Conservation (phyloP, 1,140 invertebrate species). For the Heliconius hewitsoni region DNA sequence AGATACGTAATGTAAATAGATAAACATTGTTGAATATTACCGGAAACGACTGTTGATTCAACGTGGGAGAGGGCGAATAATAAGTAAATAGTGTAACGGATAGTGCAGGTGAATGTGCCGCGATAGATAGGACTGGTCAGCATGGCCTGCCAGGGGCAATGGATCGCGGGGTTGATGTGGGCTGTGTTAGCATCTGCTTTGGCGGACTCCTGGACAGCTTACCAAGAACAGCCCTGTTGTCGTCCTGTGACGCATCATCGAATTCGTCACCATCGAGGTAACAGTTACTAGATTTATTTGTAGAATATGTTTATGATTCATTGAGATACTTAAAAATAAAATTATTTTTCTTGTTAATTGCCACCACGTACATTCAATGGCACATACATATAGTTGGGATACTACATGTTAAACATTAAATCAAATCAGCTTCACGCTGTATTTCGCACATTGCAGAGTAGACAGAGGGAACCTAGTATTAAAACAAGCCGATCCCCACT, state of each 20-base stretch:
- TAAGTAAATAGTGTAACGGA: conserved; percentile 47
- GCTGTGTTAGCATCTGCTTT: conserved; percentile 55
- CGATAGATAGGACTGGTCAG: conserved; percentile 46
- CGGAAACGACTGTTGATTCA: conserved; percentile 70
- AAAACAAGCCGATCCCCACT: no score
- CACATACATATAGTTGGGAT: no score
- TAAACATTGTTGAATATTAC: conserved; percentile 70
- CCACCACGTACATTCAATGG: not conserved
- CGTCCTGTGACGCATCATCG: conserved; percentile 69
- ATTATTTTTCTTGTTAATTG: no score
- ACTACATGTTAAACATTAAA: no score
- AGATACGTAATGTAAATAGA: conserved; percentile 73
- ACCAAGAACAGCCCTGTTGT: conserved; percentile 78
- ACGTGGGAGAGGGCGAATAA: conserved; percentile 19
- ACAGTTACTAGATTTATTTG: conserved; percentile 19
- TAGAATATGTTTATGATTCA: no score
- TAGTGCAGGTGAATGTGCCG: conserved; percentile 60
- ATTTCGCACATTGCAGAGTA: no score
- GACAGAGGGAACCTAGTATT: no score
- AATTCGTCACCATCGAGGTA: conserved; percentile 77
- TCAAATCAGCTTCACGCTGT: no score
- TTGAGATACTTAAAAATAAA: no score
- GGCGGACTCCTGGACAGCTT: conserved; percentile 77
- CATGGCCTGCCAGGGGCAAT: conserved; percentile 57
- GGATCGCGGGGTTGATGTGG: conserved; percentile 60